A percentile compares a stretch with the other conserved stretches of the same genome.
Evolutionary conservation across 2,888 invertebrate species (phyloP).

Genomic region (Zonitis immaculata): DNA sequence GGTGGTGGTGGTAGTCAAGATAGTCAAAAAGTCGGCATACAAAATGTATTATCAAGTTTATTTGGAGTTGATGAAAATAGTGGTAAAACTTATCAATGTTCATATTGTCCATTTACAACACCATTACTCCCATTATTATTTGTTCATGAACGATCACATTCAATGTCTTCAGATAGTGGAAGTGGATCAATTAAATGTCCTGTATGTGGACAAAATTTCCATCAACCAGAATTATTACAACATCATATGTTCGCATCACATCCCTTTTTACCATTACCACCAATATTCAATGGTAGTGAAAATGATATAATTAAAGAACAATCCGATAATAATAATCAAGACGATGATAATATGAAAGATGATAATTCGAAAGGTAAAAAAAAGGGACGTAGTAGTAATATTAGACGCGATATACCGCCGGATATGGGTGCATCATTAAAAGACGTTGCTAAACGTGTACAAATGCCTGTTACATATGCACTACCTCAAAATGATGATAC

Average conservation of each 20-base stretch:
- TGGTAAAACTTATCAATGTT: constrained; percentile 80
- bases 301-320: constrained; percentile 37
- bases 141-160: constrained; percentile 85
- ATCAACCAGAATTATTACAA: constrained; percentile 56
- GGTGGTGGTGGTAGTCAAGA: constrained; percentile 44
- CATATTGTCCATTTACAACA: constrained; percentile 84
- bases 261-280: constrained; percentile 47
- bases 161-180: constrained; percentile 37
- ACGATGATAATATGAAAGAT: constrained; percentile 18
- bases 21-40: constrained; percentile 45
- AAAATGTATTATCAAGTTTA: constrained; percentile 53
- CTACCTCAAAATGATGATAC: constrained; percentile 51
- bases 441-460: constrained; percentile 53
- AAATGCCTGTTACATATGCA: constrained; percentile 61
- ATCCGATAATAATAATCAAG: constrained; percentile 35
- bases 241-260: constrained; percentile 62
- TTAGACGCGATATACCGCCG: constrained; percentile 40
- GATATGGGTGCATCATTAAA: constrained; percentile 52
- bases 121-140: constrained; percentile 85
- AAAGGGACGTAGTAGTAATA: not conserved
- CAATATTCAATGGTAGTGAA: constrained; percentile 47
- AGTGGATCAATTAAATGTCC: constrained; percentile 53
- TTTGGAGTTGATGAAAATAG: constrained; percentile 52
- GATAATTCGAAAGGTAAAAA: constrained; percentile 23
- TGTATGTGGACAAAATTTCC: constrained; percentile 56